phyloP scores from a whole-genome alignment of 1,140 invertebrate species.

The Lepidurus apus region DNA sequence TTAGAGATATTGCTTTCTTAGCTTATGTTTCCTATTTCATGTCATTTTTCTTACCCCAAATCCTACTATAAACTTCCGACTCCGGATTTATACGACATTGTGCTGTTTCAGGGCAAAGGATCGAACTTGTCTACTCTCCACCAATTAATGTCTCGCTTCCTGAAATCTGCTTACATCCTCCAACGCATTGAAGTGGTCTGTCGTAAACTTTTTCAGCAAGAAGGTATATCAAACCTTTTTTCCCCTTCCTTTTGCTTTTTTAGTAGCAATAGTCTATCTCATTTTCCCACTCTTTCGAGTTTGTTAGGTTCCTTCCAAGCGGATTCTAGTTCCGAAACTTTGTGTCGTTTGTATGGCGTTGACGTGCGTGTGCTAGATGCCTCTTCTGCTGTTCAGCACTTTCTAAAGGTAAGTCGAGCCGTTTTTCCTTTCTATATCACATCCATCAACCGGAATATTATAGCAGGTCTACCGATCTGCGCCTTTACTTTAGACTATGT shows the following conservation, averaged over 20 bases:
- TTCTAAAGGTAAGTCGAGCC: neutral
- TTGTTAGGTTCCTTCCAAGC: neutral
- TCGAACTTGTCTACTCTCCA: neutral
- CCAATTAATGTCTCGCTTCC: neutral
- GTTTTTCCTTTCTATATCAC: neutral
- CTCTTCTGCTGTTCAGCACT: neutral
- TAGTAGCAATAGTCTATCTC: neutral
- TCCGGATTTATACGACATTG: neutral
- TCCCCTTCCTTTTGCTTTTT: neutral
- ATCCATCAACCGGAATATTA: neutral
- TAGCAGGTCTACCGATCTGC: no score
- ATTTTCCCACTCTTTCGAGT: neutral
- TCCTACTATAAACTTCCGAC: neutral
- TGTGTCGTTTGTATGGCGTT: constrained; percentile 11
- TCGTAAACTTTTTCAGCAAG: neutral
- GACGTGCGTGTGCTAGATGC: constrained; percentile 6
- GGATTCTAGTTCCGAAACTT: neutral
- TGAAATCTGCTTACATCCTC: neutral
- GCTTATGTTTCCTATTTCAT: constrained; percentile 23
- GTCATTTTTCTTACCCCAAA: no score
- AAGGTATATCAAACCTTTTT: neutral
- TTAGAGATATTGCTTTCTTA: neutral
- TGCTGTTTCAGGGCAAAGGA: neutral
- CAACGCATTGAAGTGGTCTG: neutral
- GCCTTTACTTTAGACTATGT: no score